These are phyloP conservation scores for Sinotaia quadrata DNA, from an alignment of 2,888 invertebrate genomes.

Conservation along the genomic window DNA sequence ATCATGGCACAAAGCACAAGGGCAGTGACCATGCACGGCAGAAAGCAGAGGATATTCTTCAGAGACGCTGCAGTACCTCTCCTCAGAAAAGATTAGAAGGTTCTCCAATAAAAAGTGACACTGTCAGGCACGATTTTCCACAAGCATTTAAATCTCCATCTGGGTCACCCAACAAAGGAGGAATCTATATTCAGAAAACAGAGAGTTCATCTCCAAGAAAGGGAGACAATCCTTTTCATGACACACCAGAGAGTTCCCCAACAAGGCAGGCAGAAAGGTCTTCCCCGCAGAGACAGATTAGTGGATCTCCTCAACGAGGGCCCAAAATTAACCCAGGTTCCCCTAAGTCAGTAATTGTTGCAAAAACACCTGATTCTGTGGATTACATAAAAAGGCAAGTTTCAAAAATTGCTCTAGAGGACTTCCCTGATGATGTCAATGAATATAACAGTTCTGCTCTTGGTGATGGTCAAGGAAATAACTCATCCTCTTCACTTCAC, in stretches of 20 bases:
- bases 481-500: background rate
- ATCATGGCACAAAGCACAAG: slow-evolving; percentile 11
- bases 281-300: slow-evolving; percentile 8
- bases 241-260: background rate
- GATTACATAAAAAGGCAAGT: background rate
- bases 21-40: background rate
- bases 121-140: background rate
- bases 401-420: background rate
- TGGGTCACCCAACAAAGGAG: background rate
- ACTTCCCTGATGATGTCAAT: slow-evolving; percentile 16
- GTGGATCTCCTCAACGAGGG: slow-evolving; percentile 16
- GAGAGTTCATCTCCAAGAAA: background rate
- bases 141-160: background rate
- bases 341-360: slow-evolving; percentile 1
- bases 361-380: background rate
- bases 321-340: slow-evolving; percentile 24
- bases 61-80: background rate
- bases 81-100: background rate
- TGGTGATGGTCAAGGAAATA: background rate
- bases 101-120: background rate
- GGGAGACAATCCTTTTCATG: background rate
- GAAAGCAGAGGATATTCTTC: slow-evolving; percentile 21
- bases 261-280: background rate
- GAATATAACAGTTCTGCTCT: background rate
- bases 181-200: background rate